Percentiles rank a stretch among this genome's conserved stretches.
Evolutionary conservation across 2,797 vertebrate genomes (phyloP).

Genomic region (Ptychadena robeensis): DNA sequence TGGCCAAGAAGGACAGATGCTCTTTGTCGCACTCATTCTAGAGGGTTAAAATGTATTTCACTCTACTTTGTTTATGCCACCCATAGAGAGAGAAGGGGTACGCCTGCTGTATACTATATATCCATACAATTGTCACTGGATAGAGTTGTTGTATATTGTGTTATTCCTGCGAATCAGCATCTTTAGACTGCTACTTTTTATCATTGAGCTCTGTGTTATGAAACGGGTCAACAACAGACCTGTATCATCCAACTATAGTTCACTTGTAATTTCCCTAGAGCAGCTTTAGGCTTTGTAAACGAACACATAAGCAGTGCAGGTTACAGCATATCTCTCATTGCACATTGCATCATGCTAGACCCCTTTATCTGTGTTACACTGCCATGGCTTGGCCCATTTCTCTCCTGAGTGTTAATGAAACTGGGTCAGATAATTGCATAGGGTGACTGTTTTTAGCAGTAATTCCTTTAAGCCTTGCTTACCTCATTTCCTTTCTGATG

Average conservation of each 20-base stretch:
- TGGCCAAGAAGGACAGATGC: background rate
- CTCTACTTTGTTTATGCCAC: background rate
- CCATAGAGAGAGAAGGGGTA: background rate
- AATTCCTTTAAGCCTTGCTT: slow-evolving; percentile 60
- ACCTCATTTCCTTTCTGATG: slow-evolving; percentile 51
- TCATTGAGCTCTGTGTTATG: background rate
- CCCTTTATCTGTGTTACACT: slow-evolving; percentile 31
- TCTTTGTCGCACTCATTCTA: background rate
- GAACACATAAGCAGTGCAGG: background rate
- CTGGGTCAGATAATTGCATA: slow-evolving; percentile 59
- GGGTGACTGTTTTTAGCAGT: slow-evolving; percentile 60
- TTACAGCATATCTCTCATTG: background rate
- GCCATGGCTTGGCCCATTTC: slow-evolving; percentile 48
- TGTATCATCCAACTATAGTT: background rate
- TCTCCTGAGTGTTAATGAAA: slow-evolving; percentile 47
- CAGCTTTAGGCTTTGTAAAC: background rate
- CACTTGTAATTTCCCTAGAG: background rate
- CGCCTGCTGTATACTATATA: background rate
- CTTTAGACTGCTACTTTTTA: background rate
- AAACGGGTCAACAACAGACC: background rate
- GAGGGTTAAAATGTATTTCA: background rate
- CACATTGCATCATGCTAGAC: background rate
- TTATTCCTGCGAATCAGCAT: background rate
- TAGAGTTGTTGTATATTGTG: background rate
- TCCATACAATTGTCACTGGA: background rate